phyloP scores from a whole-genome alignment of 2,888 invertebrate species.

The Dicyrtomina minuta region DNA sequence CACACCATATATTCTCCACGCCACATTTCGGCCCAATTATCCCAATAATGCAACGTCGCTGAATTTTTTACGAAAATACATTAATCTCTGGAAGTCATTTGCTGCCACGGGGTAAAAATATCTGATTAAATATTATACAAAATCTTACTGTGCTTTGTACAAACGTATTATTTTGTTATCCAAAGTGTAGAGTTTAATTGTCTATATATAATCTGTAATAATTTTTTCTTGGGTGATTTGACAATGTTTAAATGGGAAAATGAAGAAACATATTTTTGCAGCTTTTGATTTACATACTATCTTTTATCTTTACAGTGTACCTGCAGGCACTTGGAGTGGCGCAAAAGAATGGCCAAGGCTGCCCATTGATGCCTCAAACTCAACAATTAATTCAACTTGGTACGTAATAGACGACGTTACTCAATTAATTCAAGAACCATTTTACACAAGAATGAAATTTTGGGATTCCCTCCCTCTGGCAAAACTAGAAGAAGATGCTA shows the following conservation, averaged over 20 bases:
- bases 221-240: too few species aligned
- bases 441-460: background rate
- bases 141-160: too few species aligned
- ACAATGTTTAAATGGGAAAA: too few species aligned
- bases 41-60: background rate
- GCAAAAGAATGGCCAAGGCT: background rate
- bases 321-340: background rate
- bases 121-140: too few species aligned
- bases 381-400: background rate
- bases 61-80: background rate
- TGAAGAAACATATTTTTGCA: too few species aligned
- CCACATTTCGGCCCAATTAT: slow-evolving; percentile 3
- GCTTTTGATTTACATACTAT: too few species aligned
- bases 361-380: too few species aligned
- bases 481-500: slow-evolving; percentile 3
- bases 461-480: slow-evolving; percentile 6
- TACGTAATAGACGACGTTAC: background rate
- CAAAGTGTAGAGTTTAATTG: background rate
- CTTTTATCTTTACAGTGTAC: too few species aligned
- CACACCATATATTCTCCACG: slow-evolving; percentile 14
- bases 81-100: background rate
- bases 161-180: too few species aligned
- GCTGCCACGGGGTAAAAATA: slow-evolving; percentile 2
- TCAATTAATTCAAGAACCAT: background rate
- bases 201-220: background rate